Conservation (phyloP, 30 jellyfish, hydroid and myxozoan genomes). For the Aurelia coerulea region DNA sequence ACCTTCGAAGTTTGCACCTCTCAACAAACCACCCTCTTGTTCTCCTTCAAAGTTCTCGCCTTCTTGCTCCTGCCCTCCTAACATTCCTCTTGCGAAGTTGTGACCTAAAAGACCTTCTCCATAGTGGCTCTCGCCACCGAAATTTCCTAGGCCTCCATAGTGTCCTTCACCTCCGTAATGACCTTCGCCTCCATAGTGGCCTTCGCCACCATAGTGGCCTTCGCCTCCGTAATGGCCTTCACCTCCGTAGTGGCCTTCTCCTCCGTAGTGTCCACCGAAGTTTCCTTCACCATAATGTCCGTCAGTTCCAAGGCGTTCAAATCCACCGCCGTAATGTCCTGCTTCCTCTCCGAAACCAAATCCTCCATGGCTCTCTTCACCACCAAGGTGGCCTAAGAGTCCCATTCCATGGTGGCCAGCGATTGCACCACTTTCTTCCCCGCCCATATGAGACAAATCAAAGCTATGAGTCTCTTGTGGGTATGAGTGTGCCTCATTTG, state of each 20-base stretch:
- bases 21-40: slow-evolving; percentile 25
- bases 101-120: slow-evolving; percentile 21
- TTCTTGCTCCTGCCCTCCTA: slow-evolving; percentile 27
- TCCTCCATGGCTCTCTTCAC: slow-evolving; percentile 45
- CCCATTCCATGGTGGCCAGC: slow-evolving; percentile 66
- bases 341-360: slow-evolving; percentile 26
- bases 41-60: slow-evolving; percentile 24
- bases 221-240: slow-evolving; percentile 40
- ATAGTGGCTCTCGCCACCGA: slow-evolving; percentile 20
- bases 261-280: slow-evolving; percentile 30
- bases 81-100: slow-evolving; percentile 11
- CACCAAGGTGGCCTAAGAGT: slow-evolving; percentile 59
- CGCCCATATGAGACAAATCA: slow-evolving; percentile 68
- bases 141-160: slow-evolving; percentile 8
- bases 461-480: slow-evolving; percentile 65
- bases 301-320: slow-evolving; percentile 9
- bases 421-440: slow-evolving; percentile 44
- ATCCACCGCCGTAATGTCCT: slow-evolving; percentile 52
- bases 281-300: slow-evolving; percentile 6
- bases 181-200: slow-evolving; percentile 9
- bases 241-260: slow-evolving; percentile 31
- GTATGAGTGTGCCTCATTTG: slow-evolving; percentile 34
- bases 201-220: slow-evolving; percentile 3
- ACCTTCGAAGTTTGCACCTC: slow-evolving; percentile 33
- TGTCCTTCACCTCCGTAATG: slow-evolving; percentile 43